phyloP scores from a whole-genome alignment of 1,140 invertebrate genomes.

The Doryteuthis pealeii region DNA sequence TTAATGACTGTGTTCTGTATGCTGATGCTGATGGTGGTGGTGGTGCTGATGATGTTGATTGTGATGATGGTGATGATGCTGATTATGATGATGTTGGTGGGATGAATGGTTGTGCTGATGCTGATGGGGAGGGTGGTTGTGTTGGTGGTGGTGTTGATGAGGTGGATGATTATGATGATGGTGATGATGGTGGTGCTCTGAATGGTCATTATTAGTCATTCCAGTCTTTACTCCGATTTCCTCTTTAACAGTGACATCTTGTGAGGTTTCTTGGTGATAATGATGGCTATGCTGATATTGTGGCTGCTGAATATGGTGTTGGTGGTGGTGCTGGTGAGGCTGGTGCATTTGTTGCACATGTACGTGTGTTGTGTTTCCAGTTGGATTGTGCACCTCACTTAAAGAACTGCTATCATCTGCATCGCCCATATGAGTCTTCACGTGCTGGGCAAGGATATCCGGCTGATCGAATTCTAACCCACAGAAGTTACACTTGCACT shows the following conservation, averaged over 20 bases:
- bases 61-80: neutral
- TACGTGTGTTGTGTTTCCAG: neutral
- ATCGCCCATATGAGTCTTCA: constrained; percentile 15
- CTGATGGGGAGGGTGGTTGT: neutral
- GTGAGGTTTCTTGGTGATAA: too few species aligned
- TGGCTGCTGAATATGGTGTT: neutral
- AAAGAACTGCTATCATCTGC: neutral
- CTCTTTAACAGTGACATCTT: too few species aligned
- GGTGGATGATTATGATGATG: neutral
- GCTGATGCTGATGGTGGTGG: neutral
- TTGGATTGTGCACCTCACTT: neutral
- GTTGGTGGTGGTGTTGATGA: neutral
- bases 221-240: too few species aligned
- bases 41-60: neutral
- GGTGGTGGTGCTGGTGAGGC: neutral
- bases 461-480: constrained; percentile 57
- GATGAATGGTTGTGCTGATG: neutral
- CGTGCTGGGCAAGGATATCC: neutral
- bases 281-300: neutral
- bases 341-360: neutral
- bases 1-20: neutral
- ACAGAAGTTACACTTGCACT: constrained; percentile 77
- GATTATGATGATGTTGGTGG: neutral
- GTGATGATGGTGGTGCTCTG: neutral
- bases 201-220: too few species aligned